These are phyloP conservation scores for Tenebrosternarchus preto DNA, from an alignment of 2,113 vertebrate species.

Conservation along the genomic window DNA sequence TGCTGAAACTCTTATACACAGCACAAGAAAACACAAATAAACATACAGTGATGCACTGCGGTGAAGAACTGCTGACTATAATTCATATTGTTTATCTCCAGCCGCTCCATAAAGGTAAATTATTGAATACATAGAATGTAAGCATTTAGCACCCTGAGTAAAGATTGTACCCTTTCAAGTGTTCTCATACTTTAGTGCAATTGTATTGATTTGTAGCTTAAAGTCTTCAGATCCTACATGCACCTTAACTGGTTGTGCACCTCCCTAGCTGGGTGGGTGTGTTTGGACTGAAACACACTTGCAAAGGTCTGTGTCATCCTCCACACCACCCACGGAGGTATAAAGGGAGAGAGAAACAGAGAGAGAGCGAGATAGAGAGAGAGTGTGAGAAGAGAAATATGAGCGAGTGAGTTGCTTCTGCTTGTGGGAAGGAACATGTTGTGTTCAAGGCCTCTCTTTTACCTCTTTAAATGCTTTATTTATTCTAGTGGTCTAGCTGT, in stretches of 20 bases:
- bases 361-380: no score
- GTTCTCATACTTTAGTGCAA: no score
- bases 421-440: slow-evolving; percentile 35
- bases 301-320: slow-evolving; percentile 23
- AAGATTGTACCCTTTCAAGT: no score
- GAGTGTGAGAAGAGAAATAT: not conserved
- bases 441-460: slow-evolving; percentile 40
- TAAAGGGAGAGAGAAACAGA: not conserved
- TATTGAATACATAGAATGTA: no score
- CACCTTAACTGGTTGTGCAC: not conserved
- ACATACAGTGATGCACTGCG: no score
- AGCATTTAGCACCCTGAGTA: no score
- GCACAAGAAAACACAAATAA: no score
- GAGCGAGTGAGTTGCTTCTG: slow-evolving; percentile 3
- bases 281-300: slow-evolving; percentile 4
- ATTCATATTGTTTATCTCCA: no score
- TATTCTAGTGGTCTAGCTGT: slow-evolving; percentile 21
- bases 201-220: not conserved
- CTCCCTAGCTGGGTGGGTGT: slow-evolving; percentile 9
- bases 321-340: slow-evolving; percentile 24
- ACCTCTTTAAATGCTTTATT: slow-evolving; percentile 24
- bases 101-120: no score
- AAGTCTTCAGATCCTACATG: not conserved
- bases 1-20: no score
- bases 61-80: no score